Evolutionary conservation across 2,113 vertebrate genomes (phyloP).

Genomic region (Otis tarda): DNA sequence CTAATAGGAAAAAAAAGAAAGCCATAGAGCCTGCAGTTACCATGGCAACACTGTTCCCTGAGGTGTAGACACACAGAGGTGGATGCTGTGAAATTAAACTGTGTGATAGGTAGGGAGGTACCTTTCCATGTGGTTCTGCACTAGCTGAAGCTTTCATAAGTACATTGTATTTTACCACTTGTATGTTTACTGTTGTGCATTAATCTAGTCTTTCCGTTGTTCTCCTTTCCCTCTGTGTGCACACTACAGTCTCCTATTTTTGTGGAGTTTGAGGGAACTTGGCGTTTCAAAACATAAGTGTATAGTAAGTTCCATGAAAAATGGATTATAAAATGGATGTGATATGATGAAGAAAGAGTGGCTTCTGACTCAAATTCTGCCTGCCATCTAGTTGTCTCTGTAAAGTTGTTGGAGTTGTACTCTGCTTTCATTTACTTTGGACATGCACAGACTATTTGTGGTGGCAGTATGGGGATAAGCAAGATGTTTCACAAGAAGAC

Average conservation of each 20-base stretch:
- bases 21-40: conserved; percentile 64
- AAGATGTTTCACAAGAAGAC: not conserved
- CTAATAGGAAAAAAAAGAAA: conserved; percentile 10
- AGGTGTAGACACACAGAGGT: conserved; percentile 49
- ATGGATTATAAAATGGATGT: not conserved
- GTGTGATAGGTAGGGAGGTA: not conserved
- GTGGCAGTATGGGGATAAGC: not conserved
- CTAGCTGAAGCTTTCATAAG: not conserved
- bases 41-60: conserved; percentile 71
- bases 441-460: not conserved
- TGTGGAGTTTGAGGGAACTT: not conserved
- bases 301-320: not conserved
- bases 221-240: not conserved
- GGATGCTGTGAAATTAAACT: conserved; percentile 62
- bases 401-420: not conserved
- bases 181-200: not conserved
- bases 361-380: not conserved
- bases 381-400: not conserved
- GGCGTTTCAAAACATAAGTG: not conserved
- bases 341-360: not conserved
- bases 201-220: not conserved
- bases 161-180: not conserved
- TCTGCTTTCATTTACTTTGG: not conserved
- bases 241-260: not conserved
- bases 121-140: not conserved